These are phyloP conservation scores for Athene noctua DNA, from an alignment of 2,113 vertebrate species.

Conservation along the genomic window DNA sequence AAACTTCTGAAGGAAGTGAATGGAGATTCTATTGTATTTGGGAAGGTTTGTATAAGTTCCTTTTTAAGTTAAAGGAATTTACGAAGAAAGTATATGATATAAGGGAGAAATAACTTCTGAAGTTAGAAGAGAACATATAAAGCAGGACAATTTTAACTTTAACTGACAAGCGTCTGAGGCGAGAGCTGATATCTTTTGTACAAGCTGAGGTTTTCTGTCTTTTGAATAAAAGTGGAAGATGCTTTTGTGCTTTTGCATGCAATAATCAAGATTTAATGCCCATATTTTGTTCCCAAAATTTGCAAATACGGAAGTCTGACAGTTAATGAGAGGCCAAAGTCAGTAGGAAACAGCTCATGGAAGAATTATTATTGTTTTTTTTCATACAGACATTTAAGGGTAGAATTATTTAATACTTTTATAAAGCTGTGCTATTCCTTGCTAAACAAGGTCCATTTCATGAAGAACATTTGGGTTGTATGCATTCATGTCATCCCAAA, in stretches of 20 bases:
- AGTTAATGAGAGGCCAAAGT: background rate
- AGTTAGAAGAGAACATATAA: background rate
- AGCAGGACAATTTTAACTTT: background rate
- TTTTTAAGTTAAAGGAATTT: background rate
- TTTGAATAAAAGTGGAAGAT: background rate
- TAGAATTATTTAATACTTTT: background rate
- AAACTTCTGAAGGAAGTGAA: background rate
- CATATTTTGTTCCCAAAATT: background rate
- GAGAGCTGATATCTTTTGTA: background rate
- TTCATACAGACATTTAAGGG: background rate
- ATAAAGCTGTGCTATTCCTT: background rate
- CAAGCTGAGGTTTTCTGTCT: background rate
- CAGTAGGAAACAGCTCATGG: background rate
- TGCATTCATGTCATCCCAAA: fast-evolving
- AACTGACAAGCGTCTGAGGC: background rate
- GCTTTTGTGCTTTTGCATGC: background rate
- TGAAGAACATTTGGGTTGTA: background rate
- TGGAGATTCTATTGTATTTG: background rate
- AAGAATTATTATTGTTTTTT: background rate
- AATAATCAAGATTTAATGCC: background rate
- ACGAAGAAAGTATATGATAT: background rate
- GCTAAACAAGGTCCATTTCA: background rate
- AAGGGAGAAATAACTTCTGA: background rate
- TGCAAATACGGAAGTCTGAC: background rate
- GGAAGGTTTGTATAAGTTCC: background rate